Base-by-base conservation (phyloP, 30 jellyfish, hydroid and myxozoan species). In the Aurelia sp. region DNA sequence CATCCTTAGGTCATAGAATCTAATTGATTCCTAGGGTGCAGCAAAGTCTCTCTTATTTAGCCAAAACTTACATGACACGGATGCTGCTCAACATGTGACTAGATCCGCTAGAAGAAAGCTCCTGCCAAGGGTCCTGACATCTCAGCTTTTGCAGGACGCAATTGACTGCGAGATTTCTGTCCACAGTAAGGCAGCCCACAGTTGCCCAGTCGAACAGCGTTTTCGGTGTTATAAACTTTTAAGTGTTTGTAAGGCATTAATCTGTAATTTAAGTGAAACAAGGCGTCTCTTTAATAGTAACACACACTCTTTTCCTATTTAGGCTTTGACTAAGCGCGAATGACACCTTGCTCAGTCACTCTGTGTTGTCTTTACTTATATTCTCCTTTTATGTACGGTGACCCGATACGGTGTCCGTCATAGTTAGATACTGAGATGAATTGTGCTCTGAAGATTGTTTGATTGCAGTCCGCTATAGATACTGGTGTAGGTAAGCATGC, bases 61-160 rank as follows among this genome's bases (percentile, higher is more conserved):
- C 68, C 30, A 15, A 55, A 53, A 44, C 22, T 47, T 63, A 27
- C 44, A 73, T 79, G 89, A 79, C 89, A 79, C 89, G 80, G 89
- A 79, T 79, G 72, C 53, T 30, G 21, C 87, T 9, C 87, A 0
- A 63, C 74, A 59, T 76, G 87, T 11, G 17, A 31, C 77, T 4
- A 40, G 24, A 79, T 47, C 80, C 80, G n/a, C 67, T 22, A 64
- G 80, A 79, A 55, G 68, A 79, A 63, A 69, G 60, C 62, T 40
- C 80, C 80, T 24, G 44, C 80, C 21, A 27, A 19, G 73, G 89
- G 89, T 63, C 89, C 59, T 79, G 81, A 79, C 89, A 63, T 79
- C 80, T 31, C 89, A 30, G 89, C 80, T 40, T 58, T 44, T 31
- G 50, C 52, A 51, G 55, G 51, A 5, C 22, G 47, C 62, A 24